Evolutionary conservation across 2,113 vertebrate genomes (phyloP).

Genomic region (Bolborhynchus lineola): DNA sequence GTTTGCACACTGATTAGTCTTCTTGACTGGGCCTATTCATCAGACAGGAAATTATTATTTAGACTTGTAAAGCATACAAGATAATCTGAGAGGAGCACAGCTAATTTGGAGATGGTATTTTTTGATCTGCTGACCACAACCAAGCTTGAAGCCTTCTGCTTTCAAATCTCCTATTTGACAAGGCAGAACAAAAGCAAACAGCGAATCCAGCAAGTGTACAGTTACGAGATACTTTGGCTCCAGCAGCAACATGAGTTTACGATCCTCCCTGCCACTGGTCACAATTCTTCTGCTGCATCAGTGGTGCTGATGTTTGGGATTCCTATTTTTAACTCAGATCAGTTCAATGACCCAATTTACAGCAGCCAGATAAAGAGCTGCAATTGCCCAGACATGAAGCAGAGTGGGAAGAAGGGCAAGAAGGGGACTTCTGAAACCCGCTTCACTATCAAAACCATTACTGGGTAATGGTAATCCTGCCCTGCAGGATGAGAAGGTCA

Average conservation of each 20-base stretch:
- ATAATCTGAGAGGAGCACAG: slow-evolving; percentile 9
- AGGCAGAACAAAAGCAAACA: accelerated
- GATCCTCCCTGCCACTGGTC: background rate
- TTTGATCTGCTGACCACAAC: slow-evolving; percentile 18
- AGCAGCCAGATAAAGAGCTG: background rate
- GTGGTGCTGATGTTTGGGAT: background rate
- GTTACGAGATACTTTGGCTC: background rate
- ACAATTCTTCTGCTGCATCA: background rate
- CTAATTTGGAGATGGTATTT: slow-evolving; percentile 3
- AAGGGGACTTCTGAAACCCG: background rate
- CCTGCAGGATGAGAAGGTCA: background rate
- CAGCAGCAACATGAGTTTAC: background rate
- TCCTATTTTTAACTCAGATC: slow-evolving; percentile 37
- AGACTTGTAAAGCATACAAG: slow-evolving; percentile 5
- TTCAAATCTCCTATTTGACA: background rate
- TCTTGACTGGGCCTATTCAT: slow-evolving; percentile 29
- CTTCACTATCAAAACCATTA: background rate
- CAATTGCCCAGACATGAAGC: background rate
- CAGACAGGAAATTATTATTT: slow-evolving; percentile 39
- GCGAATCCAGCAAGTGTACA: accelerated
- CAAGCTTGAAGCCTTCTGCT: background rate
- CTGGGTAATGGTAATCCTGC: background rate
- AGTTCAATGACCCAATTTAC: slow-evolving; percentile 34
- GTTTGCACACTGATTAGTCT: slow-evolving; percentile 47
- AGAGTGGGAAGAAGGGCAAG: background rate